These are phyloP conservation scores for Tauraco erythrolophus DNA, from an alignment of 2,113 vertebrate species.

Conservation along the genomic window DNA sequence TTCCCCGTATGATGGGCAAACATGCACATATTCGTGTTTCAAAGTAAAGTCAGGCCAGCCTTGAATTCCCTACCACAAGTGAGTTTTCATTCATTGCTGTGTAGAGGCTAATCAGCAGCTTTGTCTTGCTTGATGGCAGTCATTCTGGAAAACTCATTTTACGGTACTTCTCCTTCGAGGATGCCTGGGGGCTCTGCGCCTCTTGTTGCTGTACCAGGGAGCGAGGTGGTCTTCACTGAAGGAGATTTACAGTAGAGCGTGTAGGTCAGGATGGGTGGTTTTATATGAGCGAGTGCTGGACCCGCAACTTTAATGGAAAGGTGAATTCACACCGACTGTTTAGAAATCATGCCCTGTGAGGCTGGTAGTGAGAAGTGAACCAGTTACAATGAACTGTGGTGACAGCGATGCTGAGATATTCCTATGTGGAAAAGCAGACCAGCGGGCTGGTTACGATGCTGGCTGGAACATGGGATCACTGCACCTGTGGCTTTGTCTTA, in stretches of 20 bases:
- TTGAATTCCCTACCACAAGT: not conserved
- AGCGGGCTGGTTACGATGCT: accelerated
- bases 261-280: not conserved
- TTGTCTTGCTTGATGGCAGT: not conserved
- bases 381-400: not conserved
- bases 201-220: not conserved
- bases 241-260: not conserved
- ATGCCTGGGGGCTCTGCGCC: not conserved
- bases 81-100: not conserved
- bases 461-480: not conserved
- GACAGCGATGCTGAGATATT: not conserved
- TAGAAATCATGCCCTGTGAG: not conserved
- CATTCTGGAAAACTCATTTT: not conserved
- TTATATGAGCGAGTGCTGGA: not conserved
- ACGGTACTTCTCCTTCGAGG: not conserved
- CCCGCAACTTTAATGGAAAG: not conserved
- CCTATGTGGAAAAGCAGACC: not conserved
- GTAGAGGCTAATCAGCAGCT: not conserved
- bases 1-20: not conserved
- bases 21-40: accelerated
- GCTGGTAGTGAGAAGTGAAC: not conserved
- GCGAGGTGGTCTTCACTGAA: not conserved
- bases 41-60: not conserved
- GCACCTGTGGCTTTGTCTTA: not conserved
- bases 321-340: not conserved